Conservation (phyloP, 2,113 vertebrate species). For the Rousettus leschenaultii region DNA sequence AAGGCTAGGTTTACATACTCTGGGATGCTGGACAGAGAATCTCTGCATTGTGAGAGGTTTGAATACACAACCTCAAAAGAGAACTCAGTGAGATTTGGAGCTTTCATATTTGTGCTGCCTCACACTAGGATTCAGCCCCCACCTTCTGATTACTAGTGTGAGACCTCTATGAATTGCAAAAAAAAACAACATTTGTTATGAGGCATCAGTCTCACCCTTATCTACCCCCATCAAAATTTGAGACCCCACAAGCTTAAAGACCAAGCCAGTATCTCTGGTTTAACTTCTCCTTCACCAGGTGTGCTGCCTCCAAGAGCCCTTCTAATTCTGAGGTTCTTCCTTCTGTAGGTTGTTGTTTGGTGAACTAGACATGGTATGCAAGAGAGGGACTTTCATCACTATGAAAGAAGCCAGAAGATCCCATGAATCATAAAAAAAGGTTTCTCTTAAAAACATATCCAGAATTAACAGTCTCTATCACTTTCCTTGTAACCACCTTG, state of each 20-base stretch:
- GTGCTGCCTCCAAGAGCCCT: neutral
- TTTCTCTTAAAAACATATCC: neutral
- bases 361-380: neutral
- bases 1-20: neutral
- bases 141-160: neutral
- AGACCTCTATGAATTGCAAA: neutral
- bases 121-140: neutral
- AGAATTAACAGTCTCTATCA: neutral
- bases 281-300: neutral
- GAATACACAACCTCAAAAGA: neutral
- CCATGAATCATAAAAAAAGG: neutral
- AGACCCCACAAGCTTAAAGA: neutral
- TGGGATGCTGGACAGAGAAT: neutral
- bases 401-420: neutral
- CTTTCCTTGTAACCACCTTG: neutral
- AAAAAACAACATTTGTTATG: neutral
- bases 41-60: neutral
- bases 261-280: neutral
- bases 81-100: neutral
- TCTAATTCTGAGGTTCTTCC: neutral
- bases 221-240: neutral
- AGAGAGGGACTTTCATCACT: neutral
- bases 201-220: neutral
- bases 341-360: neutral
- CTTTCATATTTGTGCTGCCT: neutral